A percentile compares a stretch with the other conserved stretches of the same genome.
phyloP scores from a whole-genome alignment of 2,113 vertebrate genomes.

The Albula goreensis region DNA sequence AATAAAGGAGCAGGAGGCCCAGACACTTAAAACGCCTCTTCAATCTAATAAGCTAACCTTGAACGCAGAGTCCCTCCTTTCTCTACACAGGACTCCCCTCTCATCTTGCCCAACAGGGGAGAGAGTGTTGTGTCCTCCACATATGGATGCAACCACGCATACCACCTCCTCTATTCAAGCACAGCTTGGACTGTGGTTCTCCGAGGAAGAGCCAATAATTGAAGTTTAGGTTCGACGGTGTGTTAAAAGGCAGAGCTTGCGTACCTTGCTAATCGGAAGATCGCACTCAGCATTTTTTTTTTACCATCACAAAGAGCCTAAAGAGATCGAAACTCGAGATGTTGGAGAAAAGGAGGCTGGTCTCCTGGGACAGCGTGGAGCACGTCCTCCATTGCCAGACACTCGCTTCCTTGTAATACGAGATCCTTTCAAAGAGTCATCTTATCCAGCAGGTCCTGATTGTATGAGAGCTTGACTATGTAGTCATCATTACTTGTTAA shows the following conservation, averaged over 20 bases:
- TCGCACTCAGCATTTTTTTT: background rate
- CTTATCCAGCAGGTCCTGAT: no score
- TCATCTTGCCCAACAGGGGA: background rate
- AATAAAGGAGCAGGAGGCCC: constrained; percentile 47
- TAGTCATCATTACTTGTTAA: background rate
- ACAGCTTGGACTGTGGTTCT: background rate
- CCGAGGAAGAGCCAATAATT: background rate
- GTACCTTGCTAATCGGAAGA: background rate
- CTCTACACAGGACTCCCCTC: background rate
- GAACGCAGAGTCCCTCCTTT: constrained; percentile 30
- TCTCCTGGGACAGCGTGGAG: no score
- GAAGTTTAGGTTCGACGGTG: background rate
- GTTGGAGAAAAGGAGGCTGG: background rate
- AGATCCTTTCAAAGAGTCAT: no score
- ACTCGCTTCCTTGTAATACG: background rate
- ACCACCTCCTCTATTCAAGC: background rate
- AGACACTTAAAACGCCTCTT: constrained; percentile 56
- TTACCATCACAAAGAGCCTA: background rate
- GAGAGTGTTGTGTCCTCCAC: background rate
- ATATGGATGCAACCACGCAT: background rate
- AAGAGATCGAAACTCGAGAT: background rate
- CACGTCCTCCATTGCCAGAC: no score
- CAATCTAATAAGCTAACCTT: constrained; percentile 56
- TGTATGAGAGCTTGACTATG: background rate
- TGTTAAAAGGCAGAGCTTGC: background rate